Percentiles rank a stretch among this genome's conserved stretches.
Conservation (phyloP, 2,113 vertebrate species). For the Tachycineta bicolor region DNA sequence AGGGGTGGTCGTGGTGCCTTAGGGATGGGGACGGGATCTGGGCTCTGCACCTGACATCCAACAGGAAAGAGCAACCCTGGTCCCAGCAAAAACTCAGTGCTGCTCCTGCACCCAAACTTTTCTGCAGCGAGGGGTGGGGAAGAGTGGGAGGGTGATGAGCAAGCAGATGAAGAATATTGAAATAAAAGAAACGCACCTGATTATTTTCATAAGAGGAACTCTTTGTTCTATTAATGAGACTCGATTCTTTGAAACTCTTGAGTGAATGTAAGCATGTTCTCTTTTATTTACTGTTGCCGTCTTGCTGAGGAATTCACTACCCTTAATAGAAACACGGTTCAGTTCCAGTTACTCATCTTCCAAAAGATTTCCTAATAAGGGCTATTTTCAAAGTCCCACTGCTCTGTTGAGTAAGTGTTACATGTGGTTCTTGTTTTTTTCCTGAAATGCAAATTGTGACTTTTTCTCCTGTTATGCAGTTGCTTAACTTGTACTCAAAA, state of each 20-base stretch:
- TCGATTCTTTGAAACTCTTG: constrained; percentile 57
- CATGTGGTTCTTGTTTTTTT: constrained; percentile 37
- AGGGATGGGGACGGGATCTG: background rate
- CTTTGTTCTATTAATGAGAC: constrained; percentile 51
- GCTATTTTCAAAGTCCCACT: constrained; percentile 55
- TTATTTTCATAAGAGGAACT: constrained; percentile 54
- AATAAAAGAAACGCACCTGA: background rate
- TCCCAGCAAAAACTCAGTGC: background rate
- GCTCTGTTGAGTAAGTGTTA: constrained; percentile 27
- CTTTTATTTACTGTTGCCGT: constrained; percentile 73
- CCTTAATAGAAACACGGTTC: constrained; percentile 70
- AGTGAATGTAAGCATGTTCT: constrained; percentile 68
- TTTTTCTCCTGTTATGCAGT: background rate
- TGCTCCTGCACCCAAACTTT: background rate
- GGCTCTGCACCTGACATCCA: background rate
- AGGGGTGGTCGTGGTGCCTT: background rate
- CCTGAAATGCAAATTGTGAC: constrained; percentile 39
- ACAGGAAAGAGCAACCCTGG: background rate
- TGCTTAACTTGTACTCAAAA: background rate
- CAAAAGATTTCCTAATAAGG: constrained; percentile 80
- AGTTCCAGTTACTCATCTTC: constrained; percentile 67
- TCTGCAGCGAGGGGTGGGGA: background rate
- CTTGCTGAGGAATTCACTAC: constrained; percentile 67
- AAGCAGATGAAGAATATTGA: background rate
- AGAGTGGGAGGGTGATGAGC: background rate